Conservation (phyloP, 2,888 invertebrate genomes). For the Pyrocoelia pectoralis region DNA sequence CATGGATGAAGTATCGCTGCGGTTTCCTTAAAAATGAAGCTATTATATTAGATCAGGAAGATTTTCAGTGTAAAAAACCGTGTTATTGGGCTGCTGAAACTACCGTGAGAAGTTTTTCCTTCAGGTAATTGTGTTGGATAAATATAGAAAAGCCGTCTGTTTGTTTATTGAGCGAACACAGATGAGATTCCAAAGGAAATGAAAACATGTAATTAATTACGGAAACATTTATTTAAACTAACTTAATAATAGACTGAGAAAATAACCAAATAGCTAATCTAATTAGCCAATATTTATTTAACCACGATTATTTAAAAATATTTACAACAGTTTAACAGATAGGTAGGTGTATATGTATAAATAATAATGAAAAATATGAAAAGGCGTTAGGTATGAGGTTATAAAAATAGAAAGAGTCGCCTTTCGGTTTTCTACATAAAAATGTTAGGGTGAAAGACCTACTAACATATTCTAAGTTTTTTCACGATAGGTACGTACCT, state of each 20-base stretch:
- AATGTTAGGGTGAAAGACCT: not conserved
- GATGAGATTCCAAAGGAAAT: not conserved
- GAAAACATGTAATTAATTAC: not conserved
- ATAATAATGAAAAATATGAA: not conserved
- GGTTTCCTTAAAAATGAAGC: too few relatives aligned
- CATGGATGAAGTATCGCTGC: too few relatives aligned
- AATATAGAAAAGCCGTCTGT: too few relatives aligned
- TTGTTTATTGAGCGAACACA: not conserved
- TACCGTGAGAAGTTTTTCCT: too few relatives aligned
- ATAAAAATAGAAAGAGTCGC: not conserved
- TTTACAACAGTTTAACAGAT: not conserved
- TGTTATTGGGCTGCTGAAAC: too few relatives aligned
- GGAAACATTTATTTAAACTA: not conserved
- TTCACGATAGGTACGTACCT: too few relatives aligned
- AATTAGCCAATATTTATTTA: not conserved
- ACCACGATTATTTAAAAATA: not conserved
- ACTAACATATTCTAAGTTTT: not conserved
- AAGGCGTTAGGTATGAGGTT: too few relatives aligned
- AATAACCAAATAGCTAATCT: not conserved
- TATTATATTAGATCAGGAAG: too few relatives aligned
- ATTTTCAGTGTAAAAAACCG: too few relatives aligned
- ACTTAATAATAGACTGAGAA: not conserved
- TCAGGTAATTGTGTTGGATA: too few relatives aligned
- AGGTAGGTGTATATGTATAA: too few relatives aligned
- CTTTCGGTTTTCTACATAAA: not conserved